Evolutionary conservation across 2,797 vertebrate species (phyloP).

Genomic region (Lateolabrax maculatus): DNA sequence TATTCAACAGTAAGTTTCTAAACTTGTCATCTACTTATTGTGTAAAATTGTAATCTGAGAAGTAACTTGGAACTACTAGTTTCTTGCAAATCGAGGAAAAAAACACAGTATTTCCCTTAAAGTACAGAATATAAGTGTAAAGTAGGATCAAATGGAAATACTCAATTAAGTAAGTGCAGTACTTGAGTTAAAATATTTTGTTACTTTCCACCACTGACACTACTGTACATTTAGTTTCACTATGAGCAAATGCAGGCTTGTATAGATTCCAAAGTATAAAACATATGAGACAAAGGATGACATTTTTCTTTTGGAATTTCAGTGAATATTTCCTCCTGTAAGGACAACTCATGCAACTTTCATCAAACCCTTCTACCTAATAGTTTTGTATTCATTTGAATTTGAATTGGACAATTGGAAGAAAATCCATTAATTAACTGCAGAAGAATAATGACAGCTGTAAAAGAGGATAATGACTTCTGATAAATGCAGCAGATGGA

Average conservation of each 20-base stretch:
- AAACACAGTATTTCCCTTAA: no score
- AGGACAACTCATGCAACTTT: constrained; percentile 31
- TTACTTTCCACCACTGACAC: neutral
- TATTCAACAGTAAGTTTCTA: no score
- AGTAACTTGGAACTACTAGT: no score
- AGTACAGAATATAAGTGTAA: no score
- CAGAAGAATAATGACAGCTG: constrained; percentile 47
- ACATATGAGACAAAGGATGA: neutral
- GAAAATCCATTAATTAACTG: constrained; percentile 43
- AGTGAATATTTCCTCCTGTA: constrained; percentile 7
- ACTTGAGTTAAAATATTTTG: neutral
- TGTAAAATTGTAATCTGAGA: neutral
- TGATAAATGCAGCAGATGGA: constrained; percentile 52
- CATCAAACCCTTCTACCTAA: constrained; percentile 39
- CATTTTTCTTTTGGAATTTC: constrained; percentile 4
- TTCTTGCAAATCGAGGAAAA: no score
- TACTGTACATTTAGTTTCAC: neutral
- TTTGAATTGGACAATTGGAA: constrained; percentile 48
- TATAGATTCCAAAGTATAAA: neutral
- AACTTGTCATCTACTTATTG: neutral
- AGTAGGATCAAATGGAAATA: neutral
- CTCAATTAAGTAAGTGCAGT: neutral
- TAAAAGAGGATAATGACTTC: constrained; percentile 34
- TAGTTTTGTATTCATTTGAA: constrained; percentile 56
- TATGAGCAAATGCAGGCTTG: neutral